Evolutionary conservation across 2,113 vertebrate genomes (phyloP).

Genomic region (Oncorhynchus mykiss): DNA sequence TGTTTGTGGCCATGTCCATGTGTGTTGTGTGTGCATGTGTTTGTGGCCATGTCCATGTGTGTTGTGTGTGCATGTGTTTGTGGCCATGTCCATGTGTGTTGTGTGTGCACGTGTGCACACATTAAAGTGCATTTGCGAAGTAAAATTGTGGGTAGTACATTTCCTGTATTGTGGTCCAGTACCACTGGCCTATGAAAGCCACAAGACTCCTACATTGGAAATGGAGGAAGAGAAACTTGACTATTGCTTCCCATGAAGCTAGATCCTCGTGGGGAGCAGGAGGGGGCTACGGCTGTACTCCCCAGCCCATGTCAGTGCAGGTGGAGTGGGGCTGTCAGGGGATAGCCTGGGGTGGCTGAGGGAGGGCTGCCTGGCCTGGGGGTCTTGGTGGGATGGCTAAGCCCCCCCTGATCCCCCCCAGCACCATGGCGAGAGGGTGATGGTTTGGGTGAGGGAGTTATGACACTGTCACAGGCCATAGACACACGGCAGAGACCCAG

Average conservation of each 20-base stretch:
- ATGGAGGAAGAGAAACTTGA: no score
- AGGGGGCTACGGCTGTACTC: background rate
- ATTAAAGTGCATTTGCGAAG: no score
- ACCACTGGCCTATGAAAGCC: no score
- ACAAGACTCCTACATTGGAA: no score
- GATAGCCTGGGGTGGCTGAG: background rate
- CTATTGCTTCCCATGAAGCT: background rate
- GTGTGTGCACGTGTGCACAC: no score
- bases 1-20: no score
- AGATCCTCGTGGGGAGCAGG: background rate
- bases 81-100: no score
- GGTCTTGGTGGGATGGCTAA: conserved; percentile 12
- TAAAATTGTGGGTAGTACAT: no score
- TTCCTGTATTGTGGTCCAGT: no score
- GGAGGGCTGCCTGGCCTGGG: background rate
- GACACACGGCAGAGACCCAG: background rate
- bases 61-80: no score
- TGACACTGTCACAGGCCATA: background rate
- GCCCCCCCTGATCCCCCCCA: conserved; percentile 1
- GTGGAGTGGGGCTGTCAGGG: conserved; percentile 12
- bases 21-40: no score
- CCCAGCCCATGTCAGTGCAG: background rate
- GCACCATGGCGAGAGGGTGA: conserved; percentile 16
- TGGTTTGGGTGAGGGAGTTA: conserved; percentile 9
- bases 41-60: no score